Conservation (phyloP, 1,140 invertebrate species). For the Drosophila gunungcola region DNA sequence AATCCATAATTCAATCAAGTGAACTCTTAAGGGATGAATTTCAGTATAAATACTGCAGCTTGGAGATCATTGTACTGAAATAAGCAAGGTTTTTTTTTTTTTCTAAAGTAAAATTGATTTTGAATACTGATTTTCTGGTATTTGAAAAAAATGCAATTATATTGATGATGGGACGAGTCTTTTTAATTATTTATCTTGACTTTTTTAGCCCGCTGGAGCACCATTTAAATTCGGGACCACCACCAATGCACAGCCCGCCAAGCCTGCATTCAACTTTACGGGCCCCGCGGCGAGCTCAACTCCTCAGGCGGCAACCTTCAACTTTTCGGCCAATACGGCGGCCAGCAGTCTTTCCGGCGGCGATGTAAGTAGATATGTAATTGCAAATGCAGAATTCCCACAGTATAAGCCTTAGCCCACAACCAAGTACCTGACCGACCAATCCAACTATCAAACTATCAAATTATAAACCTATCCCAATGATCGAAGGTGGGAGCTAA, state of each 20-base stretch:
- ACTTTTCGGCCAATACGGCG: constrained; percentile 46
- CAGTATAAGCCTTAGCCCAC: too few species aligned
- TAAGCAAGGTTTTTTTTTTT: too few species aligned
- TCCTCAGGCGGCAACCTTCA: constrained; percentile 50
- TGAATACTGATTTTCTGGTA: too few species aligned
- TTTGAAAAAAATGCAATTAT: too few species aligned
- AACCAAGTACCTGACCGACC: not conserved
- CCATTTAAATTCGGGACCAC: constrained; percentile 56
- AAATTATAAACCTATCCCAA: not conserved
- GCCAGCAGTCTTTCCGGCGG: not conserved
- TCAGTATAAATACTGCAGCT: too few species aligned
- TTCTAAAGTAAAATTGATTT: too few species aligned
- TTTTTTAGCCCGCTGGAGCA: constrained; percentile 13
- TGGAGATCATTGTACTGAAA: too few species aligned
- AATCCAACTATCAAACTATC: not conserved
- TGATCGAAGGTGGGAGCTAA: constrained; percentile 6
- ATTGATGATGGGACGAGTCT: too few species aligned
- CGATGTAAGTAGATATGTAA: constrained; percentile 41
- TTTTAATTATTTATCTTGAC: too few species aligned
- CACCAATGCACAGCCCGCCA: constrained; percentile 8
- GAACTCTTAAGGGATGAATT: too few species aligned
- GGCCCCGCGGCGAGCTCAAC: constrained; percentile 24
- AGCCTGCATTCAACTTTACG: constrained; percentile 68
- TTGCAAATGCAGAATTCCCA: too few species aligned
- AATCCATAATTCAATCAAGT: too few species aligned